These are phyloP conservation scores for Tarsius wallacei DNA, from an alignment of 2,797 vertebrate species.

Conservation along the genomic window DNA sequence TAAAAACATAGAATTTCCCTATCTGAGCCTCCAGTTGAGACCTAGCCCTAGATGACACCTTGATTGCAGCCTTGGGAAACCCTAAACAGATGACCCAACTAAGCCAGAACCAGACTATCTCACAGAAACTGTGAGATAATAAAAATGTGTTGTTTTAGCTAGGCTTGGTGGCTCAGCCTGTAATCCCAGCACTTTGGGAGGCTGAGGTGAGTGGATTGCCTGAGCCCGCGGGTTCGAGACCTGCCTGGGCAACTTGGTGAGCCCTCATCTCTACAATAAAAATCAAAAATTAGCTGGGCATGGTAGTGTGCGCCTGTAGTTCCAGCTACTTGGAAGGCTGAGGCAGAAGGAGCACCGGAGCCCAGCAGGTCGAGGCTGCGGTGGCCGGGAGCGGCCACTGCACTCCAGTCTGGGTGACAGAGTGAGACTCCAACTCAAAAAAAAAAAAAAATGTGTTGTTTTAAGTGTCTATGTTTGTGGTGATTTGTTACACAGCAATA, in stretches of 20 bases:
- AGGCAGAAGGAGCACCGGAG: neutral
- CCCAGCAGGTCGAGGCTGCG: neutral
- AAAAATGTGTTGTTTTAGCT: neutral
- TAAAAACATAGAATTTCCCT: neutral
- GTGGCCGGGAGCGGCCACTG: neutral
- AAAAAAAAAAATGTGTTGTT: neutral
- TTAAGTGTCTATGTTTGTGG: neutral
- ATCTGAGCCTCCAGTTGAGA: neutral
- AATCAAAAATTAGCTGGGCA: neutral
- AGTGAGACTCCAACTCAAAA: neutral
- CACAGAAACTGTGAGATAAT: neutral
- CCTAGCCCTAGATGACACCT: neutral
- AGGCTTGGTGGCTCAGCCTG: neutral
- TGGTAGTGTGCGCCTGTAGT: neutral
- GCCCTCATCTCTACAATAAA: neutral
- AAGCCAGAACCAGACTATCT: neutral
- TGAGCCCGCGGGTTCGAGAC: neutral
- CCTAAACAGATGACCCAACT: neutral
- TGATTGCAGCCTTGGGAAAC: neutral
- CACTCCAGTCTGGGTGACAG: neutral
- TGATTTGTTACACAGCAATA: neutral
- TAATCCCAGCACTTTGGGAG: neutral
- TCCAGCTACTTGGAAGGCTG: neutral
- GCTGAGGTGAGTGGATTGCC: neutral
- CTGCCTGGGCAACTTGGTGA: neutral